Evolutionary conservation across 1,140 invertebrate genomes (phyloP).

Genomic region (Adelges cooleyi): DNA sequence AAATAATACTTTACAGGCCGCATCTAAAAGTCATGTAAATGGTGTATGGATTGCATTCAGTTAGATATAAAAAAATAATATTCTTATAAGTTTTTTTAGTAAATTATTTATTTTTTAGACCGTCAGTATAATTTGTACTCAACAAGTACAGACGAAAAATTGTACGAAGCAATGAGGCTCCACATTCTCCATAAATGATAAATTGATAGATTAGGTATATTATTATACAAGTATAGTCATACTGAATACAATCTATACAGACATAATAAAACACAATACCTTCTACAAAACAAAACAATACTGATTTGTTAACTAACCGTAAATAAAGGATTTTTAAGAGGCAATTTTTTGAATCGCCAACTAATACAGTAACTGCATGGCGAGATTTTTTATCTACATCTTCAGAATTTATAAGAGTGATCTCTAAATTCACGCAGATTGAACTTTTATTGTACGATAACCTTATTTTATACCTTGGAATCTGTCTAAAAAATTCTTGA

Average conservation of each 20-base stretch:
- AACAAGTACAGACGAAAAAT: too few species aligned
- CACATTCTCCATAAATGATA: too few species aligned
- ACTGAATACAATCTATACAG: too few species aligned
- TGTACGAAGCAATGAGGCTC: too few species aligned
- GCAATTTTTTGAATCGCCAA: slow-evolving; percentile 43
- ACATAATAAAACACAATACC: too few species aligned
- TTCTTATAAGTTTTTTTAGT: too few species aligned
- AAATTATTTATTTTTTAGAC: too few species aligned
- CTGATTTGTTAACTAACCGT: background rate
- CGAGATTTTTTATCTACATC: slow-evolving; percentile 14
- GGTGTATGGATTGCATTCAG: too few species aligned
- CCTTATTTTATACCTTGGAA: slow-evolving; percentile 34
- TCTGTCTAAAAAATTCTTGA: slow-evolving; percentile 32
- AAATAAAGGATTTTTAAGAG: slow-evolving; percentile 34
- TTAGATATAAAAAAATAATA: too few species aligned
- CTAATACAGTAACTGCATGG: slow-evolving; percentile 37
- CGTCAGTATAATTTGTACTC: too few species aligned
- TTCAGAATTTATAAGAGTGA: slow-evolving; percentile 26
- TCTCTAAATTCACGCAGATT: background rate
- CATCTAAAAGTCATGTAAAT: too few species aligned
- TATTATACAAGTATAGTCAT: background rate
- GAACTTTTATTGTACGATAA: slow-evolving; percentile 12
- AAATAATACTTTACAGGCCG: background rate
- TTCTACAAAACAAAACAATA: too few species aligned
- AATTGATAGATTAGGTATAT: background rate